Conservation (phyloP, 1,140 invertebrate species). For the Drosophila malerkotliana region DNA sequence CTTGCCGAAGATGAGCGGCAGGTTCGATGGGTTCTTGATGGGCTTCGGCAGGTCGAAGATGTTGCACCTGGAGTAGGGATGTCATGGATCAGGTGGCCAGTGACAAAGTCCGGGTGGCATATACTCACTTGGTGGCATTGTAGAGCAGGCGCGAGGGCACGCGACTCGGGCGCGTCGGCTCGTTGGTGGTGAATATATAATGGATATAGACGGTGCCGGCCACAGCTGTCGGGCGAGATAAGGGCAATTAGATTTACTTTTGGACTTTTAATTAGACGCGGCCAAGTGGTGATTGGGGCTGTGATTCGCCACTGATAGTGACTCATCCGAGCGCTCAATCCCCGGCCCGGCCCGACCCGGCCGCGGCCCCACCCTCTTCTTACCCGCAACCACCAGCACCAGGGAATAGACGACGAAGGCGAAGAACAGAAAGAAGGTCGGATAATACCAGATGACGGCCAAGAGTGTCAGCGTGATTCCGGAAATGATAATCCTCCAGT, state of each 20-base stretch:
- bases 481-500: constrained; percentile 79
- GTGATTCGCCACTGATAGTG: constrained; percentile 10
- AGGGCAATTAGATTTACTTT: constrained; percentile 43
- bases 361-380: constrained; percentile 47
- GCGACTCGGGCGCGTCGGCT: constrained; percentile 69
- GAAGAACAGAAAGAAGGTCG: constrained; percentile 81
- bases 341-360: not conserved
- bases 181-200: constrained; percentile 80
- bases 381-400: constrained; percentile 76
- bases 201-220: constrained; percentile 79
- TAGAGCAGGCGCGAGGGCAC: constrained; percentile 76
- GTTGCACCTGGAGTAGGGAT: constrained; percentile 53
- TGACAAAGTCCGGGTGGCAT: constrained; percentile 28
- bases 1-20: constrained; percentile 90
- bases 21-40: constrained; percentile 84
- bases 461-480: constrained; percentile 73
- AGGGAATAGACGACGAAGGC: constrained; percentile 79
- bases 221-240: constrained; percentile 66
- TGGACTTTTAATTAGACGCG: constrained; percentile 46
- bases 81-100: not conserved
- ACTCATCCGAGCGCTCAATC: constrained; percentile 13
- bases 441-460: constrained; percentile 83
- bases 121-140: constrained; percentile 83
- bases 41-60: constrained; percentile 83
- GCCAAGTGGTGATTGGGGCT: constrained; percentile 12